Base-by-base conservation (phyloP, 2,797 vertebrate genomes). In the Psittacula echo region DNA sequence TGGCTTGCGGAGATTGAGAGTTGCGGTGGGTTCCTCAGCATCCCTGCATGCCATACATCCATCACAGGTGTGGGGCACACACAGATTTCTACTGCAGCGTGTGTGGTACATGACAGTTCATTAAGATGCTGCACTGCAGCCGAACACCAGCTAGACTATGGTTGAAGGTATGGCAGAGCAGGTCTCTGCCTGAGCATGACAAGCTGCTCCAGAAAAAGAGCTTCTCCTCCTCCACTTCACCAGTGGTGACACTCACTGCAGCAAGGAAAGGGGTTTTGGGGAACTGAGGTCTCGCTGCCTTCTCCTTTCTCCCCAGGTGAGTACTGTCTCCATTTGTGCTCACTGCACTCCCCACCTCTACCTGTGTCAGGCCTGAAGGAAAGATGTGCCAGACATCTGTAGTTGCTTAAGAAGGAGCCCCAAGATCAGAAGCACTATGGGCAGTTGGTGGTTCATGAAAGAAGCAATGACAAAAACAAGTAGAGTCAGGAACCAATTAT, bases 261-360 rank as follows among this genome's bases (percentile, higher is more conserved):
- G 11, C 0, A 1, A 0, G 0, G 20, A 68, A 85, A 73, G 17
- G 6, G 3, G 3, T 83, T 92, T 56, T 0, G 0, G 24, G 37
- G 32, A 89, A 8, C n/a, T 82, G 5, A 0, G 13, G 13, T 80
- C 24, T 89, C 2, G 0, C 5, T 21, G 2, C 13, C 6, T 75
- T 42, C 44, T 93, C 20, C 10, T 88, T 82, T 27, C 30, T 89
- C 65, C 68, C 24, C 58, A 41, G 53, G 19, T 71, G 83, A 87
- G 37, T 10, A 91, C 54, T 71, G 66, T 7, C 17, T 78, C 79
- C 2, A 0, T 32, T 56, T 79, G 48, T 72, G 50, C 20, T 79
- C 47, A 50, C 22, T 65, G 18, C 13, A 16, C 37, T 70, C 48
- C 32, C 5, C 44, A 72, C 13, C 6, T 50, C 53, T 81, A 73